Percentiles rank a stretch among this genome's conserved stretches.
phyloP scores from a whole-genome alignment of 2,888 invertebrate genomes.

The Lissonota sp. region DNA sequence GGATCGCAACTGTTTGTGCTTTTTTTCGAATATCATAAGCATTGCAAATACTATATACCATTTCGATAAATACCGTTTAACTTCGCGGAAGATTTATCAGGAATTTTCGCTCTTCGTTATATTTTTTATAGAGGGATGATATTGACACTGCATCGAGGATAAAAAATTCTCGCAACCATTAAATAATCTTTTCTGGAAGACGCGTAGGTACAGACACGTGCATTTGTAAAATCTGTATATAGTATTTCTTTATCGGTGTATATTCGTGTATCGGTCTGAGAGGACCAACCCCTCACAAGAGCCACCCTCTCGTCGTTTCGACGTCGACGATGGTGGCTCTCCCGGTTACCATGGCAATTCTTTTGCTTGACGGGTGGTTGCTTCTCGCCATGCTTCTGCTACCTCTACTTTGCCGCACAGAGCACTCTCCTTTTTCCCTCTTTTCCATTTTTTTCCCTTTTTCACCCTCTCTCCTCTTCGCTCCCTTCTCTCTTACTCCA shows the following conservation, averaged over 20 bases:
- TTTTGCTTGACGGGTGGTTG: slow-evolving; percentile 82
- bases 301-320: slow-evolving; percentile 58
- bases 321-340: slow-evolving; percentile 70
- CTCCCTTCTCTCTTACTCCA: slow-evolving; percentile 67
- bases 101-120: no score
- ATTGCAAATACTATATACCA: no score
- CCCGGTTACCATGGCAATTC: slow-evolving; percentile 82
- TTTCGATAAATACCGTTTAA: no score
- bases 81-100: no score
- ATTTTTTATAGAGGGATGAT: no score
- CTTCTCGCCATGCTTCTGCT: slow-evolving; percentile 63
- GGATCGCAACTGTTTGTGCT: no score
- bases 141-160: no score
- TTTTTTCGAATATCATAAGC: no score
- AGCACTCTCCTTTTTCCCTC: slow-evolving; percentile 49
- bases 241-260: background rate
- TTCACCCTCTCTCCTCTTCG: slow-evolving; percentile 70
- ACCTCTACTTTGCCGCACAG: slow-evolving; percentile 36
- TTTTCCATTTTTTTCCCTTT: slow-evolving; percentile 49
- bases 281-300: slow-evolving; percentile 63
- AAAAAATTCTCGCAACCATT: no score
- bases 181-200: no score
- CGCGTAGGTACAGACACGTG: no score
- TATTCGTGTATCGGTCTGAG: slow-evolving; percentile 56
- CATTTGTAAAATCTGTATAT: no score